Conservation (phyloP, 2,797 vertebrate species). For the Pangasius larnaudii region DNA sequence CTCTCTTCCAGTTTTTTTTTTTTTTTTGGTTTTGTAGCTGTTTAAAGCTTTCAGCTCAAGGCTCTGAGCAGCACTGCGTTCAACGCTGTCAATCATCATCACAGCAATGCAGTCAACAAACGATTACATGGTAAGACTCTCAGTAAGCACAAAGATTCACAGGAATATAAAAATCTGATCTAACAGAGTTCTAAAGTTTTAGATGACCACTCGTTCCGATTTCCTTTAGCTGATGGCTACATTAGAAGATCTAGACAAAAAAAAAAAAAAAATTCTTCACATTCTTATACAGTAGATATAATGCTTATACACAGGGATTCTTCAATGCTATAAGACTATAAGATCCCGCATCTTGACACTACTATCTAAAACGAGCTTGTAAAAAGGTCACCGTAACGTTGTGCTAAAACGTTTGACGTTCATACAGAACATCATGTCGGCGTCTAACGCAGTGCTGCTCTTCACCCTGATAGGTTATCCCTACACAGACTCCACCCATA, state of each 20-base stretch:
- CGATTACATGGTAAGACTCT: background rate
- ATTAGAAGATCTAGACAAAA: slow-evolving; percentile 17
- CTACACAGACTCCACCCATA: slow-evolving; percentile 52
- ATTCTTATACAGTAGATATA: slow-evolving; percentile 24
- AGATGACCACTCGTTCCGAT: background rate
- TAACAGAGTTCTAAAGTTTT: background rate
- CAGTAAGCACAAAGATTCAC: slow-evolving; percentile 11
- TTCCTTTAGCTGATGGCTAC: slow-evolving; percentile 21
- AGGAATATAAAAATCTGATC: background rate
- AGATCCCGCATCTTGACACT: slow-evolving; percentile 10
- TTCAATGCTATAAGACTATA: slow-evolving; percentile 13
- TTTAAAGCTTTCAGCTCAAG: slow-evolving; percentile 77
- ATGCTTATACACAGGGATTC: background rate
- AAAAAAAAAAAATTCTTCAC: slow-evolving; percentile 1
- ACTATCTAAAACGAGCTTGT: slow-evolving; percentile 24
- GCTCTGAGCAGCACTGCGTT: slow-evolving; percentile 75
- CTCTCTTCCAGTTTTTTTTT: slow-evolving; percentile 60
- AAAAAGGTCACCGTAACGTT: slow-evolving; percentile 41
- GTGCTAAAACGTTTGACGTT: slow-evolving; percentile 30
- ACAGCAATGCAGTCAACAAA: slow-evolving; percentile 19
- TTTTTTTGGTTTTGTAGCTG: slow-evolving; percentile 85
- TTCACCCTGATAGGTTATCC: slow-evolving; percentile 46
- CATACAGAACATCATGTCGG: slow-evolving; percentile 22
- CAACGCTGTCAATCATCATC: slow-evolving; percentile 48
- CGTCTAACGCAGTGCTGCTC: slow-evolving; percentile 64